These are phyloP conservation scores for Pavo muticus DNA, from an alignment of 2,113 vertebrate species.

Conservation along the genomic window DNA sequence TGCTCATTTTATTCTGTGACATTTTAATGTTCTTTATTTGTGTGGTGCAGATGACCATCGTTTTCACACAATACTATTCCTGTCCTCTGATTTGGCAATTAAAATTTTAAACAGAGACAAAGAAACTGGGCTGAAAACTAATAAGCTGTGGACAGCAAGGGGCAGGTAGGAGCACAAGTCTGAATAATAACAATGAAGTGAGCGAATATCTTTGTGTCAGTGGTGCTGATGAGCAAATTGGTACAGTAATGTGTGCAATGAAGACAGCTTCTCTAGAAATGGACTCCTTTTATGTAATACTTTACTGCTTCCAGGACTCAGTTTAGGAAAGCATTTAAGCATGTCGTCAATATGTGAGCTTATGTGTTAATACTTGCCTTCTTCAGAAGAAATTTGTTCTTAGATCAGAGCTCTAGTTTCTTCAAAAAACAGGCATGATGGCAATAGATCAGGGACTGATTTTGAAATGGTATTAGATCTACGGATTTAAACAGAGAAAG, in stretches of 20 bases:
- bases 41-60: neutral
- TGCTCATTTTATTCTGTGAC: neutral
- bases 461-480: neutral
- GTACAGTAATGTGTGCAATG: neutral
- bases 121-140: neutral
- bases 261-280: neutral
- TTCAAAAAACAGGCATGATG: neutral
- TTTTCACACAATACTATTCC: neutral
- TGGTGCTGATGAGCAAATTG: neutral
- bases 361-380: neutral
- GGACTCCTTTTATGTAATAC: neutral
- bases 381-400: neutral
- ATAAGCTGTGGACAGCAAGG: neutral
- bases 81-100: neutral
- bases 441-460: neutral
- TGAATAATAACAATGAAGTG: neutral
- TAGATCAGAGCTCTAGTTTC: neutral
- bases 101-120: neutral
- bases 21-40: neutral
- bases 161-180: neutral
- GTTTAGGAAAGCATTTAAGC: neutral
- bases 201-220: neutral
- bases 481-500: neutral
- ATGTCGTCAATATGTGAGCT: rapidly evolving
- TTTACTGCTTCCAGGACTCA: neutral